Evolutionary conservation across 2,888 invertebrate species (phyloP).

Genomic region (Sarcophaga caerulescens): DNA sequence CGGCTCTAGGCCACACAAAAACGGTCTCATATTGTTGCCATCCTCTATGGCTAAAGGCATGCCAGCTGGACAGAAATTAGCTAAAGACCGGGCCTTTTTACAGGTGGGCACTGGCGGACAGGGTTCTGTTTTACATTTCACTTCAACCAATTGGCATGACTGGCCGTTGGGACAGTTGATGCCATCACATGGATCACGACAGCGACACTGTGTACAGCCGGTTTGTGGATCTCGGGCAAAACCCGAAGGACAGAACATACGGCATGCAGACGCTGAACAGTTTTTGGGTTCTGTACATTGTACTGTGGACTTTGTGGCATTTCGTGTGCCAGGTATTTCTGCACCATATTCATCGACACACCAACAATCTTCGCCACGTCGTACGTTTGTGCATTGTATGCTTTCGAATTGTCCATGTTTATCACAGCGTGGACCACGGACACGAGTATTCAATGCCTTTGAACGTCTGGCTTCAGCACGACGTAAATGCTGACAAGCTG

Average conservation of each 20-base stretch:
- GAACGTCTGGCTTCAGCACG: slow-evolving; percentile 85
- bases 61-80: slow-evolving; percentile 90
- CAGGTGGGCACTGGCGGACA: slow-evolving; percentile 93
- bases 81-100: slow-evolving; percentile 88
- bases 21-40: slow-evolving; percentile 84
- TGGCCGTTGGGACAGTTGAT: slow-evolving; percentile 89
- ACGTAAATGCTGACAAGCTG: slow-evolving; percentile 86
- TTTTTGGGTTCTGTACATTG: slow-evolving; percentile 82
- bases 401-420: slow-evolving; percentile 88
- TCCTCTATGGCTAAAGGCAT: slow-evolving; percentile 87
- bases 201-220: slow-evolving; percentile 91
- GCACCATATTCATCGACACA: slow-evolving; percentile 91
- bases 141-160: slow-evolving; percentile 89
- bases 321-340: slow-evolving; percentile 89
- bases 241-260: slow-evolving; percentile 93
- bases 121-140: slow-evolving; percentile 89
- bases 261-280: slow-evolving; percentile 90
- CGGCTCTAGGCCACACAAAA: slow-evolving; percentile 90
- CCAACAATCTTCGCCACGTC: slow-evolving; percentile 88
- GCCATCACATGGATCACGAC: slow-evolving; percentile 90
- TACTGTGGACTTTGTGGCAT: slow-evolving; percentile 73
- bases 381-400: slow-evolving; percentile 88
- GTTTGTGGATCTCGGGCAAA: slow-evolving; percentile 86
- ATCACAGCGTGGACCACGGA: slow-evolving; percentile 88
- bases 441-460: slow-evolving; percentile 82